Evolutionary conservation across 2,888 invertebrate genomes (phyloP).

Genomic region (Parnassius mnemosyne): DNA sequence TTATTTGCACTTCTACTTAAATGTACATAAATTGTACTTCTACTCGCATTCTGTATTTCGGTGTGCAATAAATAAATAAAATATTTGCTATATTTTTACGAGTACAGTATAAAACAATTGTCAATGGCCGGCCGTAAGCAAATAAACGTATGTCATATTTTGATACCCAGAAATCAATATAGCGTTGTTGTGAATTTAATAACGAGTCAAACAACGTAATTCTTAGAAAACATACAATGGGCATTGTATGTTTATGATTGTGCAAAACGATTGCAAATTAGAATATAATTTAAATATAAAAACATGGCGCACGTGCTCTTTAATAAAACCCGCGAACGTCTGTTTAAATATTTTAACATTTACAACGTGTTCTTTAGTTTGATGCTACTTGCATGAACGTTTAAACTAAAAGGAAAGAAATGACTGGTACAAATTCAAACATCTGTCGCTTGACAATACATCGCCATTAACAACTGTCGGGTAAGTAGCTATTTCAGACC

Average conservation of each 20-base stretch:
- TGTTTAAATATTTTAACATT: background rate
- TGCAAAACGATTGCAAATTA: slow-evolving; percentile 23
- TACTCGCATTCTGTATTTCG: too few species aligned
- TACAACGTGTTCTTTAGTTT: background rate
- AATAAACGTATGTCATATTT: background rate
- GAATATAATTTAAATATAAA: slow-evolving; percentile 21
- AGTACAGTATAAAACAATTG: too few species aligned
- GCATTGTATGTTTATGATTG: slow-evolving; percentile 24
- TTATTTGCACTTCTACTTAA: too few species aligned
- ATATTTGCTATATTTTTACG: too few species aligned
- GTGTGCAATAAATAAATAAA: too few species aligned
- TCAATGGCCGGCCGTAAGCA: too few species aligned
- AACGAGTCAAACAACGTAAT: slow-evolving; percentile 17
- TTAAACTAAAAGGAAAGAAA: too few species aligned
- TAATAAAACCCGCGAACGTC: slow-evolving; percentile 2
- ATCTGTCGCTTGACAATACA: too few species aligned
- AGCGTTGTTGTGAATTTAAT: slow-evolving; percentile 5
- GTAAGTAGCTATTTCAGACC: too few species aligned
- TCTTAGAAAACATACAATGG: slow-evolving; percentile 25
- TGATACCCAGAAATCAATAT: slow-evolving; percentile 2
- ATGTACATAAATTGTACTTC: too few species aligned
- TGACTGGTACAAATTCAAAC: too few species aligned
- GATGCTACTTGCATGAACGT: background rate
- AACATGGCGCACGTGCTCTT: slow-evolving; percentile 15
- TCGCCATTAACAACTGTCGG: too few species aligned